A percentile compares a stretch with the other conserved stretches of the same genome.
Evolutionary conservation across 53 echinoderm and acorn worm genomes (phyloP).

Genomic region (Stichopus horrens): DNA sequence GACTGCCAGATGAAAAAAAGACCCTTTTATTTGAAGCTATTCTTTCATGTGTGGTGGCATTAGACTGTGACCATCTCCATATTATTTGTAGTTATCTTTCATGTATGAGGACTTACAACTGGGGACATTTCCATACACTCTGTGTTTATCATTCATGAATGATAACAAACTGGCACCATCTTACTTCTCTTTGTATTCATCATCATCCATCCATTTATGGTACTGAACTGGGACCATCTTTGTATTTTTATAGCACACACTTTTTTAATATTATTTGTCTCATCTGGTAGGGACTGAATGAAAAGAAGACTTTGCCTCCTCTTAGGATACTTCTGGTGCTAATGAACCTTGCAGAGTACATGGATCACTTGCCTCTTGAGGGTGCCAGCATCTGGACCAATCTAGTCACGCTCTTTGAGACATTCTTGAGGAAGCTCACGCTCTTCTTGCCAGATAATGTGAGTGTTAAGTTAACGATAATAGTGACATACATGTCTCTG

Average conservation of each 20-base stretch:
- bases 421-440: slow-evolving; percentile 81
- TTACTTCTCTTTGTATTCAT: too few species aligned
- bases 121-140: neutral
- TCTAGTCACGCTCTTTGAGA: slow-evolving; percentile 84
- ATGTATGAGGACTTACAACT: neutral
- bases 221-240: too few species aligned
- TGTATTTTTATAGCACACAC: neutral
- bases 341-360: slow-evolving; percentile 95
- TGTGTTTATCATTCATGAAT: neutral
- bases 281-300: slow-evolving; percentile 78
- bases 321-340: slow-evolving; percentile 79
- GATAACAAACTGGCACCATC: too few species aligned
- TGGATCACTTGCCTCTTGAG: slow-evolving; percentile 88
- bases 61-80: too few species aligned
- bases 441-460: slow-evolving; percentile 86
- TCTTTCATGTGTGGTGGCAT: too few species aligned
- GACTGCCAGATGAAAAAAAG: too few species aligned
- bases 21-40: too few species aligned
- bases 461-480: slow-evolving; percentile 28
- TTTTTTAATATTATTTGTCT: neutral
- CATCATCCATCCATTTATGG: too few species aligned
- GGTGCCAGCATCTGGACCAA: slow-evolving; percentile 84
- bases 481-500: too few species aligned
- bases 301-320: slow-evolving; percentile 74
- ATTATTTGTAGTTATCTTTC: neutral